Evolutionary conservation across 2,113 vertebrate genomes (phyloP).

Genomic region (Hepsetus odoe): DNA sequence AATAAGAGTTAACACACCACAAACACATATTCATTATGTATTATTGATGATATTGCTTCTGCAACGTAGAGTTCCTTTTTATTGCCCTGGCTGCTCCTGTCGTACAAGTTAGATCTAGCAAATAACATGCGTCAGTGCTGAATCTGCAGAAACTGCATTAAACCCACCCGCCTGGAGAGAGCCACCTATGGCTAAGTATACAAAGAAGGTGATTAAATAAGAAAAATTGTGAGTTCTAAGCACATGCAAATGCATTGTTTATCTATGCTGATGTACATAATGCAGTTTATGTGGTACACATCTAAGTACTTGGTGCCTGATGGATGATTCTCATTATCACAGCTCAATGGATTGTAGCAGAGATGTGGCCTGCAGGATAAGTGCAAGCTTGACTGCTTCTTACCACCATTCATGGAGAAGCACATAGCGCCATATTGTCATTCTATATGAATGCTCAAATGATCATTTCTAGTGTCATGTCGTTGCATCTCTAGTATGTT

Average conservation of each 20-base stretch:
- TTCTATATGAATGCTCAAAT: background rate
- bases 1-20: conserved; percentile 53
- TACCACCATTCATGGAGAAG: conserved; percentile 4
- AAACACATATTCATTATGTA: conserved; percentile 7
- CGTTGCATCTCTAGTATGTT: background rate
- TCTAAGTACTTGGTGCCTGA: conserved; percentile 35
- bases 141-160: conserved; percentile 18
- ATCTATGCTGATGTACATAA: conserved; percentile 41
- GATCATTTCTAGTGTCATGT: background rate
- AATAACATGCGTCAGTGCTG: conserved; percentile 19
- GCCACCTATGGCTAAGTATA: background rate
- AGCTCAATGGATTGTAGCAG: conserved; percentile 1
- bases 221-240: background rate
- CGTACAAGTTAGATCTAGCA: conserved; percentile 8
- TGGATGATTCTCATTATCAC: conserved; percentile 44
- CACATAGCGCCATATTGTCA: background rate
- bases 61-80: conserved; percentile 11
- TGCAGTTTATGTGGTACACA: conserved; percentile 28
- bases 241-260: conserved; percentile 31
- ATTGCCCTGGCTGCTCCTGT: conserved; percentile 19
- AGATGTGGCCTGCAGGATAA: conserved; percentile 16
- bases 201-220: conserved; percentile 31
- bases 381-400: background rate
- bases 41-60: conserved; percentile 39
- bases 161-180: background rate